phyloP scores from a whole-genome alignment of 2,888 invertebrate species.

The Theretra japonica region DNA sequence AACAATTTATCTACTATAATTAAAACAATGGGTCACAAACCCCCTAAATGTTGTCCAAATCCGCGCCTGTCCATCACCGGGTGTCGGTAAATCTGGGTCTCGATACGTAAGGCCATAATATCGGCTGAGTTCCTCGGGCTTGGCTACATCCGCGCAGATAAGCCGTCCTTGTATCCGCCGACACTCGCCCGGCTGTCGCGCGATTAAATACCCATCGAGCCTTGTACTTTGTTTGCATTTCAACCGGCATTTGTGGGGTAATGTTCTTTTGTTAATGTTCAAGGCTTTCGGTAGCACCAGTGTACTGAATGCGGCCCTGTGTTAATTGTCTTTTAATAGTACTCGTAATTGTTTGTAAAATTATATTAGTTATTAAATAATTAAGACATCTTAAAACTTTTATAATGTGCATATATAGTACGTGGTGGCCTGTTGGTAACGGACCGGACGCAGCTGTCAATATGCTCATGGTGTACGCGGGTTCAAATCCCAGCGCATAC shows the following conservation, averaged over 20 bases:
- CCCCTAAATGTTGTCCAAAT: not conserved
- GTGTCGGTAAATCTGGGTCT: constrained; percentile 43
- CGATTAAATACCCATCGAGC: constrained; percentile 33
- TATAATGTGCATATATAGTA: too few species aligned
- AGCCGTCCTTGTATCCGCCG: constrained; percentile 58
- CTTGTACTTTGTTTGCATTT: constrained; percentile 19
- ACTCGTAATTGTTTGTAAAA: too few species aligned
- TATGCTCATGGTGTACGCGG: too few species aligned
- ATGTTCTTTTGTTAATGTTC: not conserved
- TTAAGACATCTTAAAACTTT: too few species aligned
- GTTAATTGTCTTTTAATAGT: too few species aligned
- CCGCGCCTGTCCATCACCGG: constrained; percentile 31
- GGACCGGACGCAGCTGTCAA: too few species aligned
- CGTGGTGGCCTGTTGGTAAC: too few species aligned
- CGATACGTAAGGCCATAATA: constrained; percentile 44
- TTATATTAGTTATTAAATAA: too few species aligned
- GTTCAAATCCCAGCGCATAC: too few species aligned
- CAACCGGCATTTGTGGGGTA: not conserved
- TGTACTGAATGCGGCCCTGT: too few species aligned
- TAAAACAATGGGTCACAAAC: too few species aligned
- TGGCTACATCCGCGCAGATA: constrained; percentile 61
- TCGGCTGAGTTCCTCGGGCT: constrained; percentile 40
- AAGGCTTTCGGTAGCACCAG: not conserved
- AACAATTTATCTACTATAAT: too few species aligned
- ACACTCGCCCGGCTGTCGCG: constrained; percentile 25